Conservation (phyloP, 2,113 vertebrate species). For the human (Homo sapiens) region DNA sequence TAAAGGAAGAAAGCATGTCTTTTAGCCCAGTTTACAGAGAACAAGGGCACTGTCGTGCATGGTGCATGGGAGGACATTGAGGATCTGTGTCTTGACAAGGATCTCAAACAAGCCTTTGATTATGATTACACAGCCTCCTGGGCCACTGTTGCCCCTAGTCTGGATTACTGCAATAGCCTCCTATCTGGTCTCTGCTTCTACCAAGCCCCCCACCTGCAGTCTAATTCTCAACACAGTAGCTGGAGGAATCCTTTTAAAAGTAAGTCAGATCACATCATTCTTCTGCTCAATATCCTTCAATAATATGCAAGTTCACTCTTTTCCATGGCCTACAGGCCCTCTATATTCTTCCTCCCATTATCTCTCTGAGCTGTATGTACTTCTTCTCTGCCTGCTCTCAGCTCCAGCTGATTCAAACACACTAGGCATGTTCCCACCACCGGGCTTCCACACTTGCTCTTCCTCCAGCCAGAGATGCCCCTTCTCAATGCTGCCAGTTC, state of each 20-base stretch:
- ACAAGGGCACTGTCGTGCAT: background rate
- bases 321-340: background rate
- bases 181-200: slow-evolving; percentile 6
- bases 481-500: background rate
- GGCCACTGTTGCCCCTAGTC: background rate
- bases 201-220: background rate
- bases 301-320: background rate
- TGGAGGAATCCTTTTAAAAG: background rate
- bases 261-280: background rate
- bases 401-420: background rate
- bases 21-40: slow-evolving; percentile 54
- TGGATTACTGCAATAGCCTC: background rate
- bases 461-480: background rate
- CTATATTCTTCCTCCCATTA: background rate
- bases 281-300: background rate
- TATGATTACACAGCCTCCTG: slow-evolving; percentile 22
- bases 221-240: slow-evolving; percentile 20
- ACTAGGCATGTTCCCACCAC: background rate
- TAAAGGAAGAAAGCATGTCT: slow-evolving; percentile 55
- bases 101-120: slow-evolving; percentile 65
- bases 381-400: background rate
- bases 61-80: background rate
- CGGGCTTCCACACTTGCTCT: background rate
- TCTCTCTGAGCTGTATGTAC: background rate
- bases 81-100: slow-evolving; percentile 42